Evolutionary conservation across 2,888 invertebrate species (phyloP), one percentile per base, ranked within the genome.

Genomic region (Cryptosula pallasiana): DNA sequence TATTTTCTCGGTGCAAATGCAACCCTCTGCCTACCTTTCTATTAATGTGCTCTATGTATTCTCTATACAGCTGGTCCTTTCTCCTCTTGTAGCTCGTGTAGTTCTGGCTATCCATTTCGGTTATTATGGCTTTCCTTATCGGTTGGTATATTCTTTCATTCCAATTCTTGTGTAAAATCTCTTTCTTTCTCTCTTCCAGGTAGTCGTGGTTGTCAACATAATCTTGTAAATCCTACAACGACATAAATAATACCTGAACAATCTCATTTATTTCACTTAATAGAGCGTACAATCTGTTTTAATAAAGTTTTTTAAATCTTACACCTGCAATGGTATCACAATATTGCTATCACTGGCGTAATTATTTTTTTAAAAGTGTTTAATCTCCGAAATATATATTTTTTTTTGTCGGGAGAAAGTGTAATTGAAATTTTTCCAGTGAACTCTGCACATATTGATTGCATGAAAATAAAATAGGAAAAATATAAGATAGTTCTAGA

Each of bases 161-260:
- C 83, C 83, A 84, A 71, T 78, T 79, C 73, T 82, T 83, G 73
- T 84, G 83, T 23, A 83, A 76, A 35, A 82, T 76, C 73, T 84
- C 84, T 73, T 79, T 81, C 75, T 81, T 82, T 29, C 83, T 73
- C 35, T 79, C 76, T 35, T 78, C 77, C 58, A 78, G 76, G 16
- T 79, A 71, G 27, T 80, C 79, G 71, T 79, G 78, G 36, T 76
- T 73, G 3, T 71, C 73, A 13, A 81, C 73, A 71, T 75, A 77
- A 2, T 77, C 75, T 32, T 78, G 79, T 3, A 81, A 71, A 73
- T 81, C 80, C 81, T 82, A 69, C 1, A 74, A 74, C 55, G 23
- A 71, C 35, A 45, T 20, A 45, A n/a, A n/a, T n/a, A n/a, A n/a
- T n/a, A n/a, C n/a, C n/a, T n/a, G n/a, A n/a, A n/a, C n/a, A n/a